Percentiles rank a stretch among this genome's conserved stretches.
phyloP scores from a whole-genome alignment of 2,797 vertebrate species.

The Podarcis lilfordi region DNA sequence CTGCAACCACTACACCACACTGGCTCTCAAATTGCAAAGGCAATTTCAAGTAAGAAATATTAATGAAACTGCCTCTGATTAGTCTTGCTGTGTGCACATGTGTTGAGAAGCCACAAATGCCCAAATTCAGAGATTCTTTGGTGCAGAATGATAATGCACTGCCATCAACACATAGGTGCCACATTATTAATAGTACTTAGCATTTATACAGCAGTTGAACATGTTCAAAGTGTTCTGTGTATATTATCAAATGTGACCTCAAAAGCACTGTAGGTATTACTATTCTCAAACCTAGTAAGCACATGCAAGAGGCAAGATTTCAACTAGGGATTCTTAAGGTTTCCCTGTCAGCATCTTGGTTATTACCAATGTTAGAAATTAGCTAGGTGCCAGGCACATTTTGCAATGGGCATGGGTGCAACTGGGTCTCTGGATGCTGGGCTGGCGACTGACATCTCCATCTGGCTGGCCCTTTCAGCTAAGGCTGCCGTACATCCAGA shows the following conservation, averaged over 20 bases:
- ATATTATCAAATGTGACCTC: background rate
- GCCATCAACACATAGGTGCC: background rate
- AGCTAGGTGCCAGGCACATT: too few species aligned
- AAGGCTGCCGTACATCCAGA: too few species aligned
- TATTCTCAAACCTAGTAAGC: background rate
- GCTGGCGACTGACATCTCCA: too few species aligned
- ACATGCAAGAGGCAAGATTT: background rate
- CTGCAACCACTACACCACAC: too few species aligned
- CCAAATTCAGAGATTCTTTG: background rate
- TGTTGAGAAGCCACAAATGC: too few species aligned
- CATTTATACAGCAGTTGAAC: background rate
- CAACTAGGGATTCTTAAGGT: background rate
- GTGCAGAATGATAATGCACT: background rate
- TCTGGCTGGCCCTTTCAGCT: too few species aligned
- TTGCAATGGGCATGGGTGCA: too few species aligned
- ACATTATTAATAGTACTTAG: background rate
- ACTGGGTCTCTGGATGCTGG: too few species aligned
- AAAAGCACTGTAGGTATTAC: background rate
- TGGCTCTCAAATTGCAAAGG: background rate
- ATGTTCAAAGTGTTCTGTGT: background rate
- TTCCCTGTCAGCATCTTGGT: background rate
- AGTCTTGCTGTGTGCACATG: background rate
- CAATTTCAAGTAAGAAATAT: background rate
- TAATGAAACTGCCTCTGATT: background rate
- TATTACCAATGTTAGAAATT: background rate